A percentile compares a stretch with the other conserved stretches of the same genome.
phyloP scores from a whole-genome alignment of 2,797 vertebrate genomes.

The Pachyuromys duprasi region DNA sequence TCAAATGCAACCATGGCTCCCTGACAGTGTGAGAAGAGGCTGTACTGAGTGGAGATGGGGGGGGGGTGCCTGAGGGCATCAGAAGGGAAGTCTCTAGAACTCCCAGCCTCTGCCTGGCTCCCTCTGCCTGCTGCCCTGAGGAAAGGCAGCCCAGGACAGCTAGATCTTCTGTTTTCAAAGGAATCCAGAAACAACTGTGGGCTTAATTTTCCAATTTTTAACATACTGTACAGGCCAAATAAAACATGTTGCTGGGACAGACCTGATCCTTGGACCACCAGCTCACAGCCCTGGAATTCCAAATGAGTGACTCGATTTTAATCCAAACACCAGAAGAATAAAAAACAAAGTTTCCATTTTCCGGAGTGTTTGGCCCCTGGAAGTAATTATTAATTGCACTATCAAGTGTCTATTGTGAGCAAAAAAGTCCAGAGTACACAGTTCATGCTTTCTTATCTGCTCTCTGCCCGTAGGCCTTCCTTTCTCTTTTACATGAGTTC shows the following conservation, averaged over 20 bases:
- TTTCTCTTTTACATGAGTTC: not conserved
- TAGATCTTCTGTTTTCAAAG: not conserved
- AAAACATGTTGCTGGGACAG: not conserved
- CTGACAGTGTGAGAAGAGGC: not conserved
- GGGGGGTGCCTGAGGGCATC: rapidly evolving
- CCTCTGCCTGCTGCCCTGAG: not conserved
- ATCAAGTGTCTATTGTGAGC: not conserved
- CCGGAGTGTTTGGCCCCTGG: not conserved
- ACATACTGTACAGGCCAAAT: not conserved
- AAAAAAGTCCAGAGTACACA: not conserved
- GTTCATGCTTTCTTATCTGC: not conserved
- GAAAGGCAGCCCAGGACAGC: not conserved
- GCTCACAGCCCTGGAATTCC: not conserved
- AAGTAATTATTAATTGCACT: not conserved
- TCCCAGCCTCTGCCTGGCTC: not conserved
- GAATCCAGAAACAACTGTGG: constrained; percentile 4
- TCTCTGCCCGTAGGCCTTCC: not conserved
- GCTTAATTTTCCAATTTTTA: constrained; percentile 36
- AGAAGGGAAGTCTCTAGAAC: too few relatives aligned
- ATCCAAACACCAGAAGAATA: constrained; percentile 31
- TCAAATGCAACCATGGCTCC: rapidly evolving
- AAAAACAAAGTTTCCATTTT: constrained; percentile 9
- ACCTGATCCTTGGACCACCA: not conserved
- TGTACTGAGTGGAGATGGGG: rapidly evolving
- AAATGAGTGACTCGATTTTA: constrained; percentile 19